Base-by-base conservation (phyloP, 2,797 vertebrate species). In the Loris lydekkerianus region DNA sequence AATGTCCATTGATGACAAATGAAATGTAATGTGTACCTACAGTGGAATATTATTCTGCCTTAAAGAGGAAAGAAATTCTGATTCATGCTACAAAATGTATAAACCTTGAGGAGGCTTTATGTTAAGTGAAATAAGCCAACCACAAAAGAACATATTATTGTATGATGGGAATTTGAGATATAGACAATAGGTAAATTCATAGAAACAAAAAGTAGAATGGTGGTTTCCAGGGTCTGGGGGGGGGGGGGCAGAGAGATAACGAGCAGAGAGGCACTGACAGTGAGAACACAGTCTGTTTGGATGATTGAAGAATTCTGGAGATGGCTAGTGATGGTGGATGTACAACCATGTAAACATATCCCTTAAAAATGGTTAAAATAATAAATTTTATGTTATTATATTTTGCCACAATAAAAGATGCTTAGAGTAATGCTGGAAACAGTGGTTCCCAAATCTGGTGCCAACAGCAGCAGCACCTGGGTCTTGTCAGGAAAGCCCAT, bases 231-330 rank as follows among this genome's bases (percentile, higher is more conserved):
- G 40, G 40, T 11, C 21, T 31, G 58, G 15, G 1, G 23, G 0
- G 2, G 3, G 58, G 15, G 1, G 23, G 0, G 2, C 4, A 3
- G 8, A 4, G 1, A 0, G 34, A 40, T 9, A 7, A 23, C 37
- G 49, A n/a, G 27, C 25, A 14, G 56, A 34, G 3, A 60, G 10
- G 31, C 86, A 18, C 7, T 40, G 40, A 40, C 58, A 10, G 21
- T 3, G 2, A 15, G 67, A 3, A 7, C 5, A 53, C 1, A 23
- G 49, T 69, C 73, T 58, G 4, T 56, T 37, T 20, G 14, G 56
- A 11, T 37, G 20, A 34, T n/a, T 34, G 53, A 40, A 58, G 37
- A 10, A 3, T 65, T 81, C 11, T 40, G 11, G 6, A 77, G 21
- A 27, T 25, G 60, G 25, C 18, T 11, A 1, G 7, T 7, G 11